phyloP scores from a whole-genome alignment of 2,888 invertebrate genomes.

The Perdita meconis region DNA sequence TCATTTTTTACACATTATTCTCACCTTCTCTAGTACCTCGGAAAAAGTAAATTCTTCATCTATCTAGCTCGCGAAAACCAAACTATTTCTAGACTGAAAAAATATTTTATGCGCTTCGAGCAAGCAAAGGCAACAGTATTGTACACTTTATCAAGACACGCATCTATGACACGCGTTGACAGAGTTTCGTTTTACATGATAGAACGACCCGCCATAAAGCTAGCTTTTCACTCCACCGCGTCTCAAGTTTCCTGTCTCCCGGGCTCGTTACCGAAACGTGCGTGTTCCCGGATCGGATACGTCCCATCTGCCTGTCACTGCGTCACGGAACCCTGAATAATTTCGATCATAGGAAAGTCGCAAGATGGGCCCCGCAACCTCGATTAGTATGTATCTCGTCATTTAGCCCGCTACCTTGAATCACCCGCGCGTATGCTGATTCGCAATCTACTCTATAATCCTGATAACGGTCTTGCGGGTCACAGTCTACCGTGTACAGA shows the following conservation, averaged over 20 bases:
- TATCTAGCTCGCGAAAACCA: not conserved
- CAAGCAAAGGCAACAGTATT: not conserved
- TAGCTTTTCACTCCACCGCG: slow-evolving; percentile 15
- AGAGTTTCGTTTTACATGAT: slow-evolving; percentile 32
- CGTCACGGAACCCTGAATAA: not conserved
- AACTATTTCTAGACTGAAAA: not conserved
- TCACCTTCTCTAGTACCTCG: not conserved
- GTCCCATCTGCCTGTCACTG: not conserved
- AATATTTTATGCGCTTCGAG: too few species aligned
- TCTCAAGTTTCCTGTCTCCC: not conserved
- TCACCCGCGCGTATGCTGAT: too few species aligned
- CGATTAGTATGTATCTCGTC: too few species aligned
- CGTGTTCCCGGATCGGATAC: not conserved
- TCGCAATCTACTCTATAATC: too few species aligned
- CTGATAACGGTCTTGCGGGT: too few species aligned
- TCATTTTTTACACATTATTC: not conserved
- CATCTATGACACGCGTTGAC: slow-evolving; percentile 13
- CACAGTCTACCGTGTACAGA: too few species aligned
- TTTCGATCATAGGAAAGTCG: not conserved
- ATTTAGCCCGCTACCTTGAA: too few species aligned
- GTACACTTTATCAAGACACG: not conserved
- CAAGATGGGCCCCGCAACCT: not conserved
- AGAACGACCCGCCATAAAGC: slow-evolving; percentile 8
- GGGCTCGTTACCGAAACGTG: not conserved
- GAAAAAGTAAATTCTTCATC: not conserved